Conservation (phyloP, 1,140 invertebrate genomes). For the Babylonia areolata region DNA sequence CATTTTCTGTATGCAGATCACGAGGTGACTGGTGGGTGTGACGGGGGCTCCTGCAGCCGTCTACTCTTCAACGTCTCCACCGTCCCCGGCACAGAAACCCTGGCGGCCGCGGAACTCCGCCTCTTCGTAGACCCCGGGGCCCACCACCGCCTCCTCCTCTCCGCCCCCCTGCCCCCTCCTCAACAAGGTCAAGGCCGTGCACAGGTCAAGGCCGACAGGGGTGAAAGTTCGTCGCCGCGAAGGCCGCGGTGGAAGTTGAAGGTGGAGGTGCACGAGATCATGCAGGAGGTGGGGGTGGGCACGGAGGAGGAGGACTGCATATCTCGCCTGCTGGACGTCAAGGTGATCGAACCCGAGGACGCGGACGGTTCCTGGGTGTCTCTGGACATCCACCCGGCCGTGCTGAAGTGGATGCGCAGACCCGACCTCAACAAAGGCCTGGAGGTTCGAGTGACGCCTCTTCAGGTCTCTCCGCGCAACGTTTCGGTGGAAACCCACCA, state of each 20-base stretch:
- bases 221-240: constrained; percentile 19
- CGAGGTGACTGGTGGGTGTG: constrained; percentile 48
- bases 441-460: constrained; percentile 82
- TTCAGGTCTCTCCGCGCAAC: constrained; percentile 46
- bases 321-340: constrained; percentile 87
- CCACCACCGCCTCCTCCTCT: background rate
- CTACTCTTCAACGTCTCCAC: constrained; percentile 84
- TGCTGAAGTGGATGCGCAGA: constrained; percentile 87
- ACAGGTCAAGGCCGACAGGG: background rate
- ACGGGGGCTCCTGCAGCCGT: constrained; percentile 58
- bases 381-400: constrained; percentile 91
- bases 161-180: background rate
- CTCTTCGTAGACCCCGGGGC: constrained; percentile 79
- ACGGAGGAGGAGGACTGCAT: constrained; percentile 81
- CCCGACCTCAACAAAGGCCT: constrained; percentile 88
- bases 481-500: constrained; percentile 55
- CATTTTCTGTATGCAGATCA: constrained; percentile 29
- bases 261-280: background rate
- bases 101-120: constrained; percentile 90
- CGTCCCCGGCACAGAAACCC: constrained; percentile 83
- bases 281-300: constrained; percentile 79
- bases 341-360: constrained; percentile 71
- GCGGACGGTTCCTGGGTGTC: constrained; percentile 78
- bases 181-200: constrained; percentile 7
- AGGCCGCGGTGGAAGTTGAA: constrained; percentile 28